Evolutionary conservation across 2,888 invertebrate genomes (phyloP).

Genomic region (Microctonus aethiopoides): DNA sequence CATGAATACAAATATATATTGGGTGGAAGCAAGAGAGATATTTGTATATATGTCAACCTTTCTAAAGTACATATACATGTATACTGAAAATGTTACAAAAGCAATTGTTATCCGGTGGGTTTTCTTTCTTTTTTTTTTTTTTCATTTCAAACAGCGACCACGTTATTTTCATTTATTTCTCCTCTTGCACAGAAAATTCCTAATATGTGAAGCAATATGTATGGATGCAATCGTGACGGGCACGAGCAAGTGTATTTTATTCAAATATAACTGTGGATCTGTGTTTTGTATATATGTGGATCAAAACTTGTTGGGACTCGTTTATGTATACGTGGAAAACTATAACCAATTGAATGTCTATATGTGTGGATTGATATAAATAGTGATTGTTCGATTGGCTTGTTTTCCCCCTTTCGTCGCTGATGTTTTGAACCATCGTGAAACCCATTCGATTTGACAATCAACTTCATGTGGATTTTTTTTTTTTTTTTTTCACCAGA

Average conservation of each 20-base stretch:
- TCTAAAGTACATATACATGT: not conserved
- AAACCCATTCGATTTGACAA: conserved; percentile 26
- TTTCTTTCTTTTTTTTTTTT: not conserved
- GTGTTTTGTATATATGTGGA: too few species aligned
- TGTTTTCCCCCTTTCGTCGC: not conserved
- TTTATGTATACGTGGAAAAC: not conserved
- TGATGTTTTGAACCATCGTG: not conserved
- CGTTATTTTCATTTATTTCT: not conserved
- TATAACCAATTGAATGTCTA: conserved; percentile 29
- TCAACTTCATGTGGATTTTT: conserved; percentile 28
- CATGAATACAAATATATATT: not conserved
- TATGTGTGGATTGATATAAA: not conserved
- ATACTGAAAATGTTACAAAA: not conserved
- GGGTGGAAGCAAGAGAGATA: not conserved
- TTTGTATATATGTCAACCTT: not conserved
- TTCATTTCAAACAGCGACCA: too few species aligned
- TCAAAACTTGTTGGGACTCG: not conserved
- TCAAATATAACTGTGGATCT: not conserved
- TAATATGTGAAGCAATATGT: not conserved
- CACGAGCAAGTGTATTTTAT: not conserved
- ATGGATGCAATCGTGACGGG: not conserved
- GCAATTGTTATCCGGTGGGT: not conserved
- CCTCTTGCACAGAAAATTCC: not conserved
- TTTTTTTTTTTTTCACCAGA: conserved; percentile 23
- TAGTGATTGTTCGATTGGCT: conserved; percentile 29